Conservation (phyloP, 2,888 invertebrate species). For the Gnatocerus cornutus region DNA sequence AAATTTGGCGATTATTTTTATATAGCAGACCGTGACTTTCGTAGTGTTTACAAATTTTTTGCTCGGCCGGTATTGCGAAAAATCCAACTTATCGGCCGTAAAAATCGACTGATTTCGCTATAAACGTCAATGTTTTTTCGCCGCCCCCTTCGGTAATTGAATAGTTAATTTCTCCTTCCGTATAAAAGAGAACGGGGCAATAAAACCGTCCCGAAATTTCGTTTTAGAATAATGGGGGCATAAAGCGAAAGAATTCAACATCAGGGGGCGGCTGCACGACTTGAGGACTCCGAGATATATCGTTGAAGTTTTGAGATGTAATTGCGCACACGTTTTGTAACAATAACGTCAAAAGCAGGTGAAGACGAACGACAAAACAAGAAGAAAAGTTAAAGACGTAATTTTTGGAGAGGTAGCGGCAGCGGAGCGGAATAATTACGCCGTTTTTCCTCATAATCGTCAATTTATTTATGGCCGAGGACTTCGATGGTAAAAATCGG, state of each 20-base stretch:
- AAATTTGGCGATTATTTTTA: too few relatives aligned
- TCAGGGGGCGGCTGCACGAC: background rate
- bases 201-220: constrained; percentile 30
- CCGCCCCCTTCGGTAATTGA: constrained; percentile 17
- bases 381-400: background rate
- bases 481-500: background rate
- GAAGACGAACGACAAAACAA: constrained; percentile 7
- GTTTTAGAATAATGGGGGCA: constrained; percentile 34
- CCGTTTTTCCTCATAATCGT: background rate
- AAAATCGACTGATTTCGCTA: constrained; percentile 2
- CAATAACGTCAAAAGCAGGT: constrained; percentile 22
- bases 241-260: constrained; percentile 32
- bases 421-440: constrained; percentile 16
- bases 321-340: constrained; percentile 20
- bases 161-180: constrained; percentile 21
- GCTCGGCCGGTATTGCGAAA: too few relatives aligned
- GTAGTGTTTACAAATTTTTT: too few relatives aligned
- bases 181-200: constrained; percentile 29
- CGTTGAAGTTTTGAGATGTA: constrained; percentile 25
- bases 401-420: background rate
- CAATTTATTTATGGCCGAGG: constrained; percentile 8
- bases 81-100: background rate
- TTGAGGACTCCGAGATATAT: constrained; percentile 16
- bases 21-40: too few relatives aligned
- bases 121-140: constrained; percentile 18